These are phyloP conservation scores for Pogonophryne albipinna DNA, from an alignment of 2,797 vertebrate species.

Conservation along the genomic window DNA sequence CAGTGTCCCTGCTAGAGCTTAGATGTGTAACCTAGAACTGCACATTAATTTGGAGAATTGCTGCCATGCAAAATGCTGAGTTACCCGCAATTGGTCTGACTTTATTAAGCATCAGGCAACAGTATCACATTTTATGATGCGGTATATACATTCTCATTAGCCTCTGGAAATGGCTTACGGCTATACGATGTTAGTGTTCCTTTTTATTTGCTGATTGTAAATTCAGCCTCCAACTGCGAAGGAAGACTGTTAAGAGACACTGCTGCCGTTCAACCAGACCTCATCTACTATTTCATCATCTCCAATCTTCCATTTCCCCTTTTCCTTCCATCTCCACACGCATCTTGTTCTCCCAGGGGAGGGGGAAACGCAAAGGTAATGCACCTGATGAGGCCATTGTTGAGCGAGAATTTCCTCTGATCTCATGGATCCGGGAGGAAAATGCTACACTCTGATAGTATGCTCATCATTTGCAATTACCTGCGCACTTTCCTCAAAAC, in stretches of 20 bases:
- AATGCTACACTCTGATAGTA: conserved; percentile 17
- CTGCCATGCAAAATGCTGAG: too few species aligned
- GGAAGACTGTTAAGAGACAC: conserved; percentile 25
- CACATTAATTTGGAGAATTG: too few species aligned
- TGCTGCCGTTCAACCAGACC: conserved; percentile 31
- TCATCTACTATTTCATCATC: conserved; percentile 28
- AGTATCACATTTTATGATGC: conserved; percentile 49
- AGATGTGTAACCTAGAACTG: too few species aligned
- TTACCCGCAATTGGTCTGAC: conserved; percentile 8
- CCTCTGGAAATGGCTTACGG: conserved; percentile 42
- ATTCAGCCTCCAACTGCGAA: conserved; percentile 17
- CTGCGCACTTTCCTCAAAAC: conserved; percentile 25
- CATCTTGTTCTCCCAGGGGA: conserved; percentile 7
- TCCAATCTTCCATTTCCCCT: conserved; percentile 8
- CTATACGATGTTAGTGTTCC: conserved; percentile 27
- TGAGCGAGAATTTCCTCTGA: conserved; percentile 20
- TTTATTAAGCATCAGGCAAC: conserved; percentile 45
- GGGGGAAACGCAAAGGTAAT: conserved; percentile 8
- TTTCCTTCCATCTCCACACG: conserved; percentile 24
- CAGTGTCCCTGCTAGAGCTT: too few species aligned
- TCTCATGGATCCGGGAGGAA: conserved; percentile 30
- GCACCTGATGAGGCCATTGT: conserved; percentile 21
- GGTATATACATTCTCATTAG: conserved; percentile 45
- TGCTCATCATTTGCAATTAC: conserved; percentile 51
- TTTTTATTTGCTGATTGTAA: conserved; percentile 46